Conservation (phyloP, 2,797 vertebrate species). For the Avahi laniger region DNA sequence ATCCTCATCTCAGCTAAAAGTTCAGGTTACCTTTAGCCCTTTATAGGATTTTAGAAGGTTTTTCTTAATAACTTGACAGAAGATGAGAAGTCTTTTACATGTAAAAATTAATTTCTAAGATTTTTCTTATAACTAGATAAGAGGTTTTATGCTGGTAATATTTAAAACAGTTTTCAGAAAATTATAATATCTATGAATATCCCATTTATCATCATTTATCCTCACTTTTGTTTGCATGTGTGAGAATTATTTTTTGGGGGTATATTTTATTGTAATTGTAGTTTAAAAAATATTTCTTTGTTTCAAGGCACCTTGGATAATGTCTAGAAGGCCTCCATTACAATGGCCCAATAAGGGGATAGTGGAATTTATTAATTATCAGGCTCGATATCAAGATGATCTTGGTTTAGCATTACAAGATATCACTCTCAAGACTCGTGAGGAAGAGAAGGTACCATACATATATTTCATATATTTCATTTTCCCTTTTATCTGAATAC, state of each 20-base stretch:
- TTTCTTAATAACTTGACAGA: neutral
- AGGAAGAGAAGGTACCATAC: slow-evolving; percentile 80
- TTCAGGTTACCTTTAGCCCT: neutral
- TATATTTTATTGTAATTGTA: neutral
- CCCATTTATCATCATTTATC: neutral
- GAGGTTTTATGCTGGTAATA: neutral
- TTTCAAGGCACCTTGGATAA: slow-evolving; percentile 81
- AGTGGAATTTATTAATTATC: slow-evolving; percentile 81
- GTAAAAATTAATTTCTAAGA: neutral
- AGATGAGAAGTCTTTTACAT: neutral
- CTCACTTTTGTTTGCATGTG: neutral
- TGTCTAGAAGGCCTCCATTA: slow-evolving; percentile 71
- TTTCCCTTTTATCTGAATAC: neutral
- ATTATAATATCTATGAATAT: neutral
- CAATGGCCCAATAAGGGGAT: slow-evolving; percentile 80
- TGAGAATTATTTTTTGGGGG: neutral
- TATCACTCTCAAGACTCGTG: slow-evolving; percentile 78
- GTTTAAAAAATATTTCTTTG: slow-evolving; percentile 6
- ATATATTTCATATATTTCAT: neutral
- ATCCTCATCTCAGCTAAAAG: neutral
- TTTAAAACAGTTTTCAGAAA: slow-evolving; percentile 21
- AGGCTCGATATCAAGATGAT: slow-evolving; percentile 70
- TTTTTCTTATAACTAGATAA: neutral
- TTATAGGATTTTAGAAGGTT: neutral
- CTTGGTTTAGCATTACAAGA: slow-evolving; percentile 76